These are phyloP conservation scores for Megalopta genalis DNA, from an alignment of 1,140 invertebrate species.

Conservation along the genomic window DNA sequence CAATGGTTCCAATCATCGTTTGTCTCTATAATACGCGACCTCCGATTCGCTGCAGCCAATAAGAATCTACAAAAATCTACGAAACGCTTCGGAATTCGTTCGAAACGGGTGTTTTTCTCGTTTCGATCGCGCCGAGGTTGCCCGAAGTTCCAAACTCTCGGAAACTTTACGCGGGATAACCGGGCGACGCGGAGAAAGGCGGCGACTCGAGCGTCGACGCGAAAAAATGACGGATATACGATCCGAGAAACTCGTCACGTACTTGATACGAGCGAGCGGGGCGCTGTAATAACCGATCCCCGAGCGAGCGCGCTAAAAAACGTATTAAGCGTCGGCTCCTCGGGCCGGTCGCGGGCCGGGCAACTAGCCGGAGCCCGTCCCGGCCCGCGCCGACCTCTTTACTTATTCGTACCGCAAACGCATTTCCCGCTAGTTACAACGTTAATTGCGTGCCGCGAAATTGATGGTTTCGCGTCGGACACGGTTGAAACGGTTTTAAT, in stretches of 20 bases:
- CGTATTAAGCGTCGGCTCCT: slow-evolving; percentile 6
- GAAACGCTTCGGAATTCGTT: no score
- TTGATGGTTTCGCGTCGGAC: slow-evolving; percentile 64
- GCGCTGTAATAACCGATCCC: slow-evolving; percentile 22
- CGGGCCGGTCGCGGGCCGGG: background rate
- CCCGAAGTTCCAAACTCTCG: no score
- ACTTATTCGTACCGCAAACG: slow-evolving; percentile 64
- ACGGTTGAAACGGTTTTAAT: slow-evolving; percentile 59
- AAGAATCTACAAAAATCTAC: no score
- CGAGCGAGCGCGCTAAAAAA: background rate
- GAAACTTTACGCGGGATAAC: no score
- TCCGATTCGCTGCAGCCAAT: no score
- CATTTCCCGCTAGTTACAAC: slow-evolving; percentile 55
- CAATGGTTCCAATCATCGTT: no score
- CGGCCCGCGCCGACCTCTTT: slow-evolving; percentile 45
- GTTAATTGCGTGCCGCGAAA: slow-evolving; percentile 65
- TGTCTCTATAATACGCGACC: no score
- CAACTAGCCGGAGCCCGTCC: slow-evolving; percentile 41
- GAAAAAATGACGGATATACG: background rate
- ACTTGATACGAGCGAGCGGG: background rate
- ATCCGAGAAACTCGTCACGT: background rate
- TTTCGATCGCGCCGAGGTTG: no score
- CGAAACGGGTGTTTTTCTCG: no score
- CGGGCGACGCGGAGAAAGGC: no score
- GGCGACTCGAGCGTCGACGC: no score